Evolutionary conservation across 2,113 vertebrate species (phyloP), one percentile per base, ranked within the genome.

Genomic region (Erinaceus europaeus): DNA sequence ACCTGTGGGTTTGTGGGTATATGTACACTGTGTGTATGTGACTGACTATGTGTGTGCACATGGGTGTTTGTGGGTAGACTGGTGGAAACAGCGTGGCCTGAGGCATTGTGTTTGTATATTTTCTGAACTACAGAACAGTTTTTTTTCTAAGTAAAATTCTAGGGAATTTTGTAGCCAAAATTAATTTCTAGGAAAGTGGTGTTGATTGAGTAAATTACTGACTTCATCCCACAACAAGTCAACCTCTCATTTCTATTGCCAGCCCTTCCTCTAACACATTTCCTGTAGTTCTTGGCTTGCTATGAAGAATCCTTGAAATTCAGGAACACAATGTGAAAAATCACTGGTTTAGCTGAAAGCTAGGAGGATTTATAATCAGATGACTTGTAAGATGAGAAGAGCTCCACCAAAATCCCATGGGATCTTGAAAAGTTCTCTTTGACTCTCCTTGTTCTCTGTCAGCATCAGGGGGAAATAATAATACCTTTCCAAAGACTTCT

Each of bases 11-110:
- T n/a, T n/a, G n/a, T n/a, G n/a, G n/a, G n/a, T n/a, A n/a, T n/a
- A n/a, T n/a, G n/a, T n/a, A n/a, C n/a, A n/a, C 27, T 25, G 18
- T 10, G 1, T 20, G 0, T 5, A 8, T 18, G 62, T 18, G 9
- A 1, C n/a, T n/a, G n/a, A n/a, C n/a, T n/a, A 1, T 2, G 1
- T 9, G 11, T 2, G 0, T 29, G 11, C 6, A 3, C 14, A 5
- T 15, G 4, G 3, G 0, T 17, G 32, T 17, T 15, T 34, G 3
- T 9, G 3, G 10, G 3, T 11, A 5, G 14, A 55, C 4, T 5
- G 3, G 0, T 18, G 6, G 12, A 27, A 46, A 36, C 9, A 44
- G 4, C 23, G 27, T 5, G 27, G 23, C 34, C 20, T 27, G 50
- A 40, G 20, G 18, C 10, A 8, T 7, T 44, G 2, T 65, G 48